Evolutionary conservation across 1,140 invertebrate genomes (phyloP), one percentile per base, ranked within the genome.

Genomic region (Orius insidiosus): DNA sequence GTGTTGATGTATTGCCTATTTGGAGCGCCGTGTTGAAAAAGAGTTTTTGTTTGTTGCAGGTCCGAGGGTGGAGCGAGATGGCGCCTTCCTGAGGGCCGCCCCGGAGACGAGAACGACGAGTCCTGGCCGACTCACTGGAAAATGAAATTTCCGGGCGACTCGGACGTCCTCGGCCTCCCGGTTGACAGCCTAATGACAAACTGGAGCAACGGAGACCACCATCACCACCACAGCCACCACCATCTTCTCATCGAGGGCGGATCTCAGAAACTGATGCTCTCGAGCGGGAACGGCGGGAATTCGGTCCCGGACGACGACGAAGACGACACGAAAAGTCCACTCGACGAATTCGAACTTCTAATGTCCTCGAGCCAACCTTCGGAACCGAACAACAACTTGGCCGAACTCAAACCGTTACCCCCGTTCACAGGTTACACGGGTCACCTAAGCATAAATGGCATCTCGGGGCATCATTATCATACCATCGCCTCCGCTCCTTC

Each of bases 361-460:
- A 71, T 53, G 34, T 47, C 50, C 33, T 50, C 52, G 31, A 48
- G 38, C 3, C 38, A 31, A 16, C 34, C 46, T 35, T 46, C 31
- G 15, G 41, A 13, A 33, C 35, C 8, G 67, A 70, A 68, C 51
- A 67, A 68, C 9, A 71, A 60, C 6, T 68, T 87, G 32, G 82
- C 84, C 3, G 85, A 88, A 56, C 66, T 88, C 39, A 88, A 88
- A 59, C 85, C 85, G 0, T 64, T 90, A 48, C 83, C 84, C 1
- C 83, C 85, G 0, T 87, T 87, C 60, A 84, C 81, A 10, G 78
- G 78, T 9, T 85, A 84, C 64, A 86, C 80, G 2, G 80, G 78
- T 1, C 80, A 84, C 55, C 64, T 83, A 19, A 82, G 75, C 52
- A 83, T 84, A 59, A 83, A 85, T 64, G 80, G 82, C 14, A 84